A percentile compares a stretch with the other conserved stretches of the same genome.
phyloP scores from a whole-genome alignment of 1,140 invertebrate species.

The Bombus waltoni region DNA sequence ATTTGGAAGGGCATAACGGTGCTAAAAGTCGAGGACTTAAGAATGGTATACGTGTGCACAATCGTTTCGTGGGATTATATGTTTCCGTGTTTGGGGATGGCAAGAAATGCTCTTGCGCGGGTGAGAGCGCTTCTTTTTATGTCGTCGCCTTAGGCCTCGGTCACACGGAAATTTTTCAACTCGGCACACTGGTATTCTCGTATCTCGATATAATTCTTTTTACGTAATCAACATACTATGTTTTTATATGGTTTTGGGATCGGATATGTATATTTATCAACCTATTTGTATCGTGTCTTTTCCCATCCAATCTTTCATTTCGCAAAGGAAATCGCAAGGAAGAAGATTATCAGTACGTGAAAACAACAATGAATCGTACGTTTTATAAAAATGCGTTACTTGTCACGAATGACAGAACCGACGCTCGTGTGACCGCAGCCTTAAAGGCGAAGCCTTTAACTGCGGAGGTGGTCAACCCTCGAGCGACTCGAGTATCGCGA shows the following conservation, averaged over 20 bases:
- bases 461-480: background rate
- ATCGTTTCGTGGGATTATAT: slow-evolving; percentile 56
- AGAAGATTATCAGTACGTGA: background rate
- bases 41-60: slow-evolving; percentile 41
- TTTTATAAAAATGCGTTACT: background rate
- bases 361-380: background rate
- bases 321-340: too few species aligned
- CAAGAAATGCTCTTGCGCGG: background rate
- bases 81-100: background rate
- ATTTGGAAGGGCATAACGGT: slow-evolving; percentile 66
- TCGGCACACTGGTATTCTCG: too few species aligned
- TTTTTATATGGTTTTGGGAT: too few species aligned
- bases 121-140: slow-evolving; percentile 36
- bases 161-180: background rate
- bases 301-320: too few species aligned
- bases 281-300: too few species aligned
- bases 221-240: too few species aligned
- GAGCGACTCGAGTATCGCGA: slow-evolving; percentile 1
- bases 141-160: slow-evolving; percentile 5
- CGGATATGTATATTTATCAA: too few species aligned
- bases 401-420: background rate
- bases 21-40: slow-evolving; percentile 59
- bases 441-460: slow-evolving; percentile 43
- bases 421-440: background rate
- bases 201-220: too few species aligned